A percentile compares a stretch with the other conserved stretches of the same genome.
Evolutionary conservation across 2,113 vertebrate genomes (phyloP).

Genomic region (Poeciliopsis occidentalis): DNA sequence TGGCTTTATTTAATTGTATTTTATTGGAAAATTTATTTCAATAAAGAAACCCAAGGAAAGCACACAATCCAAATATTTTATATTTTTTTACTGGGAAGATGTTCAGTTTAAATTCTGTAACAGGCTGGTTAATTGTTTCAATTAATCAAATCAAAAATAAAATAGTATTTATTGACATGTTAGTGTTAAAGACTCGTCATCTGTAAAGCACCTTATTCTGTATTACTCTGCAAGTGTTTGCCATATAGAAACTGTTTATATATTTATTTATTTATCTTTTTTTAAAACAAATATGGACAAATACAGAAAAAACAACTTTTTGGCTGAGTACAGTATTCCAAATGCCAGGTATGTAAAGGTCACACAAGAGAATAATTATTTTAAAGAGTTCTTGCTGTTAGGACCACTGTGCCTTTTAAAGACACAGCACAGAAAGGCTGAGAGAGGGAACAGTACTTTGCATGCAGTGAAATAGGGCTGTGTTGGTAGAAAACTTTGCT

Average conservation of each 20-base stretch:
- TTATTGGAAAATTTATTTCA: no score
- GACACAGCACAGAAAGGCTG: not conserved
- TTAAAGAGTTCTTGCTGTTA: slow-evolving; percentile 22
- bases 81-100: no score
- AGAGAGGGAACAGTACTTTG: not conserved
- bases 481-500: not conserved
- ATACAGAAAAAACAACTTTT: slow-evolving; percentile 33
- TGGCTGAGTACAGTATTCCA: slow-evolving; percentile 48
- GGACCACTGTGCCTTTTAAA: slow-evolving; percentile 6
- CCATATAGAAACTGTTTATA: no score
- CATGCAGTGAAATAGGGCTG: not conserved
- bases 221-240: no score
- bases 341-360: slow-evolving; percentile 65
- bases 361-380: slow-evolving; percentile 30
- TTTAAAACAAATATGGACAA: no score
- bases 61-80: no score
- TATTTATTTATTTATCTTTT: no score
- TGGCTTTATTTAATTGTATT: no score
- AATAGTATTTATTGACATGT: not conserved
- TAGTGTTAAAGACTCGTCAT: not conserved
- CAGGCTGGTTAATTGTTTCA: no score
- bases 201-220: not conserved
- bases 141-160: no score
- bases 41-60: no score
- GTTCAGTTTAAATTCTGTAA: no score